A percentile compares a stretch with the other conserved stretches of the same genome.
These are phyloP conservation scores for Xestia ashworthii DNA, from an alignment of 2,888 invertebrate genomes.

Conservation along the genomic window DNA sequence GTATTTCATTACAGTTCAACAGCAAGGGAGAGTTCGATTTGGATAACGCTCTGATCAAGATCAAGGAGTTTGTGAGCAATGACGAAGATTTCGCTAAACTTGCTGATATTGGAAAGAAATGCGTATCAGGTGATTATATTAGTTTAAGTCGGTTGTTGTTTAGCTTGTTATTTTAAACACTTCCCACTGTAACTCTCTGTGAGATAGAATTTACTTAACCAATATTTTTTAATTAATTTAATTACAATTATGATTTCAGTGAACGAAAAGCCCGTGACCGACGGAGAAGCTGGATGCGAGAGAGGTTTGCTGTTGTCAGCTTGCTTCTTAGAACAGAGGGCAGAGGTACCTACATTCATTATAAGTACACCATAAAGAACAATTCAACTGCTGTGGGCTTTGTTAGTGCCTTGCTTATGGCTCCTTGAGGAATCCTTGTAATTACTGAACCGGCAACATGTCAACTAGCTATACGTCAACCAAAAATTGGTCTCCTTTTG, in stretches of 20 bases:
- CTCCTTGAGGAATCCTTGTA: background rate
- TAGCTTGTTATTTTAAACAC: too few species aligned
- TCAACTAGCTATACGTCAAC: background rate
- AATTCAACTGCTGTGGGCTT: background rate
- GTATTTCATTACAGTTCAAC: constrained; percentile 56
- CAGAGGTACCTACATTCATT: constrained; percentile 35
- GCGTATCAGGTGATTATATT: constrained; percentile 46
- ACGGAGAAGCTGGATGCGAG: constrained; percentile 75
- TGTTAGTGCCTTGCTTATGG: background rate
- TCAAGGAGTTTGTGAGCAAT: constrained; percentile 43
- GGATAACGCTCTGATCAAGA: constrained; percentile 31
- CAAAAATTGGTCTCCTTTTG: background rate
- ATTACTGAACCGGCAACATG: background rate
- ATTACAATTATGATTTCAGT: constrained; percentile 57
- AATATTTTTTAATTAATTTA: background rate
- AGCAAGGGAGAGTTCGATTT: constrained; percentile 52
- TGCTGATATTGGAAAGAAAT: constrained; percentile 46
- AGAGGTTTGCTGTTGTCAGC: constrained; percentile 68
- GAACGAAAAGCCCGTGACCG: constrained; percentile 67
- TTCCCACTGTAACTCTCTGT: too few species aligned
- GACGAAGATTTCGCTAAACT: constrained; percentile 41
- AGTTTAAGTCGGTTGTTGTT: too few species aligned
- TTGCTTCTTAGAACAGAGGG: constrained; percentile 56
- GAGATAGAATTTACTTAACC: too few species aligned
- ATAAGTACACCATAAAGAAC: background rate